Conservation (phyloP, 1,140 invertebrate genomes). For the Dendroctonus ponderosae region DNA sequence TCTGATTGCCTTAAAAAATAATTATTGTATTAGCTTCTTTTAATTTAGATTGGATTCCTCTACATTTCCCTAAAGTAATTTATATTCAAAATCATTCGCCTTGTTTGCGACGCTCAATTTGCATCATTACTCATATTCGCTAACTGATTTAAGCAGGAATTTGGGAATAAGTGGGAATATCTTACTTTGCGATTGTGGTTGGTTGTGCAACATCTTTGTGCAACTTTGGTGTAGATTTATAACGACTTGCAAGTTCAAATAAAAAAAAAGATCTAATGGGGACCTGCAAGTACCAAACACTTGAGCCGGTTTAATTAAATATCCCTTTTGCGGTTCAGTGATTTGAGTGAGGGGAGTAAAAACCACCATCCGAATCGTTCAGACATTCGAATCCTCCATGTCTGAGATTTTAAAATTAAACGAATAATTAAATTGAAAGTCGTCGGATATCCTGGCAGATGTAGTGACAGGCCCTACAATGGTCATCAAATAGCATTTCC, state of each 20-base stretch:
- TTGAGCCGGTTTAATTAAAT: constrained; percentile 10
- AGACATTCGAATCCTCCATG: constrained; percentile 27
- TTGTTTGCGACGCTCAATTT: constrained; percentile 13
- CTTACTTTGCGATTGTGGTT: too few relatives aligned
- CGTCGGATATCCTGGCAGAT: constrained; percentile 47
- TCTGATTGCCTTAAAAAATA: constrained; percentile 37
- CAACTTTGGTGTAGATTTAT: too few relatives aligned
- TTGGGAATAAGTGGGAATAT: too few relatives aligned
- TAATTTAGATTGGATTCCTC: constrained; percentile 30
- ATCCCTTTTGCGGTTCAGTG: constrained; percentile 16
- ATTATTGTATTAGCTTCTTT: constrained; percentile 35
- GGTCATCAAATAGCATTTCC: constrained; percentile 44
- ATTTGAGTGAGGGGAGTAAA: constrained; percentile 14
- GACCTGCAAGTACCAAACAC: not conserved
- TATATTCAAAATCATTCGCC: constrained; percentile 19
- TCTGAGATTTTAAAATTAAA: constrained; percentile 32
- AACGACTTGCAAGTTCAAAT: too few relatives aligned
- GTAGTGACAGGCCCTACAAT: constrained; percentile 43
- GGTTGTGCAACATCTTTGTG: too few relatives aligned
- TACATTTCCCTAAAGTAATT: constrained; percentile 20
- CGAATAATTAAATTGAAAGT: constrained; percentile 46
- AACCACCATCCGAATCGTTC: constrained; percentile 9
- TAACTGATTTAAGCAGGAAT: constrained; percentile 4
- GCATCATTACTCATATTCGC: constrained; percentile 14
- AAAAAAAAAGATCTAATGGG: too few relatives aligned